A percentile compares a stretch with the other conserved stretches of the same genome.
Conservation (phyloP, 2,888 invertebrate species). For the Torymus auratus region DNA sequence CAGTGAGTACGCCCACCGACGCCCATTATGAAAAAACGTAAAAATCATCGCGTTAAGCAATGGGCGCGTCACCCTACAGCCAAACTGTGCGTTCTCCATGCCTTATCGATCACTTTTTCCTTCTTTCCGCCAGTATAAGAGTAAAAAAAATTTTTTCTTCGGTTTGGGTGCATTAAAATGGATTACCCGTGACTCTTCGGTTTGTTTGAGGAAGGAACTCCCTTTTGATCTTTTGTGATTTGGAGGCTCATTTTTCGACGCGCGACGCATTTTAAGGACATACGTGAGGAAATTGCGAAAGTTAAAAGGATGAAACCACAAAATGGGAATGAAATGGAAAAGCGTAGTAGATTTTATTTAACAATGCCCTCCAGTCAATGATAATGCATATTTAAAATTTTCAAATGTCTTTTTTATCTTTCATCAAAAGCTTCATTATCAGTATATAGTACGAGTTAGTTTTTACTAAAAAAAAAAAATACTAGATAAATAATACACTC, state of each 20-base stretch:
- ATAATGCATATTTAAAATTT: too few species aligned
- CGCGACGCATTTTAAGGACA: neutral
- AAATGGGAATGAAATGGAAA: neutral
- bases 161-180: constrained; percentile 7
- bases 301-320: neutral
- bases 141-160: constrained; percentile 7
- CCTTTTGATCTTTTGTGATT: too few species aligned
- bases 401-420: too few species aligned
- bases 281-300: constrained; percentile 8
- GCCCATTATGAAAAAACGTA: too few species aligned
- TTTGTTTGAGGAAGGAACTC: neutral
- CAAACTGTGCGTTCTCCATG: neutral
- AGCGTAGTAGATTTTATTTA: too few species aligned
- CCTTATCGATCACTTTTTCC: constrained; percentile 22
- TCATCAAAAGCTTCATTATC: too few species aligned
- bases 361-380: too few species aligned
- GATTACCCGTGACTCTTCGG: neutral
- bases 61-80: neutral
- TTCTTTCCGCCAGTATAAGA: constrained; percentile 3
- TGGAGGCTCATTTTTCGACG: neutral
- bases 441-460: too few species aligned
- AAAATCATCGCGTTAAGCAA: constrained; percentile 2
- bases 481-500: too few species aligned
- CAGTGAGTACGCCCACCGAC: too few species aligned
- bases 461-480: too few species aligned